Evolutionary conservation across 1,140 invertebrate genomes (phyloP), one percentile per base, ranked within the genome.

Genomic region (Luehdorfia chinensis): DNA sequence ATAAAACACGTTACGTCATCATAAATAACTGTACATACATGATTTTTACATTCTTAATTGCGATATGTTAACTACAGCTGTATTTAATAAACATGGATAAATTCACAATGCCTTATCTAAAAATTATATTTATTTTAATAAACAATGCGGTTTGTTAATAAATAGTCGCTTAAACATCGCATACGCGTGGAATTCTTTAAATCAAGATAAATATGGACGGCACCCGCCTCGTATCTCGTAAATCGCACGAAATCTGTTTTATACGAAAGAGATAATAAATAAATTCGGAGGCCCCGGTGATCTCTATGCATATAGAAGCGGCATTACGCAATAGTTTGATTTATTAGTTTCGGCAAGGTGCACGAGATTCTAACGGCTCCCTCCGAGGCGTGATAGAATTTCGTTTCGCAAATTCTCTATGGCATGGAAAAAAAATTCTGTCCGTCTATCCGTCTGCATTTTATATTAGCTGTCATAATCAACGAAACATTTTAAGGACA

Each of bases 291-390:
- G 62, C 56, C 47, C 51, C 51, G 49, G 45, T 50, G 55, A 63
- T 70, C 51, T 57, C 59, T 63, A 78, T 81, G 69, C 75, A 81
- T 79, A 74, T 50, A 79, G 63, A 59, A 61, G 63, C 66, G 60
- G 58, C 65, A 75, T 81, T 81, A 77, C 71, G 72, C 65, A 79
- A 77, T 78, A 75, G 65, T 71, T 69, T 81, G 77, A 81, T 81
- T 81, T 81, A 81, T 81, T 60, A 65, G 63, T 62, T 67, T 66
- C 50, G 67, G 69, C 71, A 81, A 81, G 75, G 75, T 81, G 77
- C 66, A 71, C 60, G 61, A 52, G 57, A 53, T 63, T 66, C 67
- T 71, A 74, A 74, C 67, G 64, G 61, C 50, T 55, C 51, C 72
- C 69, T 63, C 68, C 57, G 21, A 34, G 15, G 47, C 75, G 67